Percentiles rank a stretch among this genome's conserved stretches.
Evolutionary conservation across 1,140 invertebrate genomes (phyloP).

Genomic region (Hylaeus anthracinus): DNA sequence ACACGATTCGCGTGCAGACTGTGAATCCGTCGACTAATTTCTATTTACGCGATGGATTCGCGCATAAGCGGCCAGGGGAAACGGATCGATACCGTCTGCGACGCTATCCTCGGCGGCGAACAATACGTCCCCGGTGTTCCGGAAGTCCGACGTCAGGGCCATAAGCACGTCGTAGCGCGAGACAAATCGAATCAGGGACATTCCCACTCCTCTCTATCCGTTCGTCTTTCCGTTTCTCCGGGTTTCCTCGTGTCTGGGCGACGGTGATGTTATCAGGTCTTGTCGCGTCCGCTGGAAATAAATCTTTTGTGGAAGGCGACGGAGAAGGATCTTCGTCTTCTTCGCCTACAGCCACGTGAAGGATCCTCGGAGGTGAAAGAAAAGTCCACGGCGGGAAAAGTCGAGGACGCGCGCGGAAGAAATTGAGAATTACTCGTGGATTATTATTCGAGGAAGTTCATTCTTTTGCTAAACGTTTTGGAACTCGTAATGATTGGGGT

Average conservation of each 20-base stretch:
- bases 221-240: slow-evolving; percentile 32
- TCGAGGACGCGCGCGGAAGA: background rate
- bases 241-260: slow-evolving; percentile 25
- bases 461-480: no score
- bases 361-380: background rate
- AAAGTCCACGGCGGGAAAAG: background rate
- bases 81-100: slow-evolving; percentile 43
- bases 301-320: slow-evolving; percentile 52
- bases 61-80: background rate
- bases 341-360: background rate
- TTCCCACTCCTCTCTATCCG: slow-evolving; percentile 37
- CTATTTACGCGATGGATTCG: slow-evolving; percentile 19
- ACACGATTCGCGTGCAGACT: slow-evolving; percentile 3
- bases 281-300: slow-evolving; percentile 50
- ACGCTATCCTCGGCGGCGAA: slow-evolving; percentile 25
- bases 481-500: no score
- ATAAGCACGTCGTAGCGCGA: slow-evolving; percentile 49
- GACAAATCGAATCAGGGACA: slow-evolving; percentile 50
- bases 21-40: slow-evolving; percentile 44
- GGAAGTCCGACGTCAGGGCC: slow-evolving; percentile 51
- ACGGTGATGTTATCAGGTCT: slow-evolving; percentile 40
- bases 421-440: no score
- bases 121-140: slow-evolving; percentile 47
- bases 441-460: no score
- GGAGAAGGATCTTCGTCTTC: slow-evolving; percentile 20